Percentiles rank a stretch among this genome's conserved stretches.
phyloP scores from a whole-genome alignment of 2,888 invertebrate genomes.

The Drosophila lacicola region DNA sequence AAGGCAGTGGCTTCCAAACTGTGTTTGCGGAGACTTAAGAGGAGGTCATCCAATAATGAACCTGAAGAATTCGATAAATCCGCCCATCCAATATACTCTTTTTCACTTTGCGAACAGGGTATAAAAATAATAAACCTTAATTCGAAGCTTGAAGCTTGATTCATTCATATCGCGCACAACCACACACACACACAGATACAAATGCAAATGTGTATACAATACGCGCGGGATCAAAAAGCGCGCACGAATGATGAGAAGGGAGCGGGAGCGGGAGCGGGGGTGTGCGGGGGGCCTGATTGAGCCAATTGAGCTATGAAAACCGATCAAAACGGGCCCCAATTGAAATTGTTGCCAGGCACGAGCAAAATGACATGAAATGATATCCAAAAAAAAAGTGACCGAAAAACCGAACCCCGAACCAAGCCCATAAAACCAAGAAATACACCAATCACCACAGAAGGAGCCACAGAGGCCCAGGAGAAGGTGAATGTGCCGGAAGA shows the following conservation, averaged over 20 bases:
- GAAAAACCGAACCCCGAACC: constrained; percentile 31
- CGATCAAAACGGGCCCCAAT: constrained; percentile 67
- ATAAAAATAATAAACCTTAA: constrained; percentile 76
- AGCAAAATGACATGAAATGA: constrained; percentile 61
- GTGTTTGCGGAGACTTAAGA: no score
- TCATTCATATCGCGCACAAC: constrained; percentile 60
- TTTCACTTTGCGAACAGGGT: constrained; percentile 2
- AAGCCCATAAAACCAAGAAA: constrained; percentile 57
- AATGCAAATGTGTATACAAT: constrained; percentile 39
- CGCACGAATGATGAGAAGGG: neutral
- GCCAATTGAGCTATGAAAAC: constrained; percentile 74
- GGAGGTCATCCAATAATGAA: no score
- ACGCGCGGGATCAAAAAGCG: constrained; percentile 35
- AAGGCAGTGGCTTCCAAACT: no score
- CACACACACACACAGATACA: constrained; percentile 23
- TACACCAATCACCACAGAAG: constrained; percentile 51
- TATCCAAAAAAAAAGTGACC: constrained; percentile 40
- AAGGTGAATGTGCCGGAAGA: constrained; percentile 19
- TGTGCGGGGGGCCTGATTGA: constrained; percentile 2
- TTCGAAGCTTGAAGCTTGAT: constrained; percentile 74
- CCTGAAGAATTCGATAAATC: no score
- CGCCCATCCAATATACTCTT: neutral
- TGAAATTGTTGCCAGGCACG: constrained; percentile 71
- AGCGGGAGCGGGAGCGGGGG: neutral
- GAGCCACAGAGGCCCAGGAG: constrained; percentile 3